Evolutionary conservation across 2,888 invertebrate genomes (phyloP).

Genomic region (Petrolisthes manimaculis): DNA sequence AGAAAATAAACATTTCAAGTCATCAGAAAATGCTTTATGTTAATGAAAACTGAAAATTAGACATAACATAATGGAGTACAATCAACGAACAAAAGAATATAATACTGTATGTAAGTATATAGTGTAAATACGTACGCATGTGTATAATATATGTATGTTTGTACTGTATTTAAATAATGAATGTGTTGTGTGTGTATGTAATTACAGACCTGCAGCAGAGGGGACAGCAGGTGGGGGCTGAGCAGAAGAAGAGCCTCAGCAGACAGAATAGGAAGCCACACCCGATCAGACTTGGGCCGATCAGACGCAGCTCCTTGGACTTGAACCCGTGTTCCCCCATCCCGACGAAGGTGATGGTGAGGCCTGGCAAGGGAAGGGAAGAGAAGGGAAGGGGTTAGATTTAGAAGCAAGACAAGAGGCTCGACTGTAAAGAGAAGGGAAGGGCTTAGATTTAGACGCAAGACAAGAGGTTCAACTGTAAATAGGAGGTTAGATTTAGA

Average conservation of each 20-base stretch:
- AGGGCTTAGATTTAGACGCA: not conserved
- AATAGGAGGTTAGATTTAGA: not conserved
- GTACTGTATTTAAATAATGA: no score
- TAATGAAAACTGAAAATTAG: no score
- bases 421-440: not conserved
- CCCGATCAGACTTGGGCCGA: slow-evolving; percentile 85
- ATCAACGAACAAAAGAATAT: not conserved
- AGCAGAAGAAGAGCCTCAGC: slow-evolving; percentile 84
- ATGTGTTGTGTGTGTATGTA: no score
- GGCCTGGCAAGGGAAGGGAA: slow-evolving; percentile 37
- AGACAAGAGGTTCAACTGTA: not conserved
- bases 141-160: no score
- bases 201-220: slow-evolving; percentile 32
- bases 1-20: no score
- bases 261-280: slow-evolving; percentile 86
- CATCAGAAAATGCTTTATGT: no score
- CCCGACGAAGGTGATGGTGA: slow-evolving; percentile 64
- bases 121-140: not conserved
- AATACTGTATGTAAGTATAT: not conserved
- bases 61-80: no score
- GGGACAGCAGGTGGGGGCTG: slow-evolving; percentile 59
- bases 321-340: slow-evolving; percentile 67
- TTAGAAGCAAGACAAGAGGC: not conserved
- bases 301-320: slow-evolving; percentile 85
- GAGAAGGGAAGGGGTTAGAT: not conserved